Evolutionary conservation across 2,888 invertebrate genomes (phyloP).

Genomic region (Eupeodes latifasciatus): DNA sequence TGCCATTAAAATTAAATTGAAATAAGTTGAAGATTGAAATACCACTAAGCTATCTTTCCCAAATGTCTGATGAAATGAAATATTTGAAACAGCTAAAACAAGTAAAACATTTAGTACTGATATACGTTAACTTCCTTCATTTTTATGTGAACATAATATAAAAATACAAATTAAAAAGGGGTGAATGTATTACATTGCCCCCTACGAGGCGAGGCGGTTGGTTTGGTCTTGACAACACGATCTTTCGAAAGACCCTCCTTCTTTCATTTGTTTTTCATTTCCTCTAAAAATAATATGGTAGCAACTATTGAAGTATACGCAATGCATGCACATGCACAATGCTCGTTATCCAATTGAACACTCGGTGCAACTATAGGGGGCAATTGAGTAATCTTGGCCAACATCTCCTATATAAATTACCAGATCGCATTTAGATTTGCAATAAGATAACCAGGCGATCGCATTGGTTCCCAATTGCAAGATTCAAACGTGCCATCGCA

Average conservation of each 20-base stretch:
- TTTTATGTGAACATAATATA: neutral
- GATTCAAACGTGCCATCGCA: constrained; percentile 38
- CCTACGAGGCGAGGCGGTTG: neutral
- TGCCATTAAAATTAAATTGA: too few species aligned
- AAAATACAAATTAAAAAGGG: neutral
- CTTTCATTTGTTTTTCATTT: neutral
- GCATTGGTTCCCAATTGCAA: constrained; percentile 52
- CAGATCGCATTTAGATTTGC: constrained; percentile 79
- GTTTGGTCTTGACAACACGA: neutral
- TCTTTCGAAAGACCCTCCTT: constrained; percentile 10
- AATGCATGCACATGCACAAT: constrained; percentile 43
- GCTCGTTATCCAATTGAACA: constrained; percentile 70
- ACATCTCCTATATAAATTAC: constrained; percentile 78
- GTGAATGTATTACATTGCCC: constrained; percentile 8
- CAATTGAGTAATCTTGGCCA: constrained; percentile 69
- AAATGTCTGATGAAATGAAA: too few species aligned
- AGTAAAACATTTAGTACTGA: too few species aligned
- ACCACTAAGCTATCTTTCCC: too few species aligned
- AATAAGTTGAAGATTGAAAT: too few species aligned
- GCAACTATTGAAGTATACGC: constrained; percentile 22
- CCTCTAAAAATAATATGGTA: neutral
- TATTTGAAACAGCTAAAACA: too few species aligned
- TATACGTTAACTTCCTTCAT: too few species aligned
- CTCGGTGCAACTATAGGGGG: constrained; percentile 44
- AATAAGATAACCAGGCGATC: constrained; percentile 67